Evolutionary conservation across 2,888 invertebrate genomes (phyloP).

Genomic region (Pyrrhopygopsis socrates): DNA sequence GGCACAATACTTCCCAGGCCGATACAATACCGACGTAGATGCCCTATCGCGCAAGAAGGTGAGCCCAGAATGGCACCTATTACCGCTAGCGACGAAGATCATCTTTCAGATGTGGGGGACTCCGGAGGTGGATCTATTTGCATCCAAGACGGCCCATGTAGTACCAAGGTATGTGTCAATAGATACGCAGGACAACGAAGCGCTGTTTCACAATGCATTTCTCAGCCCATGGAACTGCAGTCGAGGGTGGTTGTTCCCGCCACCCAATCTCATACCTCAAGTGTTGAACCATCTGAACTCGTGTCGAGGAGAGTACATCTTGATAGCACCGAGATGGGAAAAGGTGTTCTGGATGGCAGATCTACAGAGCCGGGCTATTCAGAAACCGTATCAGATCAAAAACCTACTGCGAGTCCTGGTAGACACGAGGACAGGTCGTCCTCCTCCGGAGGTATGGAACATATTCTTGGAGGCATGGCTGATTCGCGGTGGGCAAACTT

Average conservation of each 20-base stretch:
- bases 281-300: slow-evolving; percentile 72
- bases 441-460: slow-evolving; percentile 67
- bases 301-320: slow-evolving; percentile 76
- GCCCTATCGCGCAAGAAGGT: slow-evolving; percentile 51
- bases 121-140: slow-evolving; percentile 75
- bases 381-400: slow-evolving; percentile 23
- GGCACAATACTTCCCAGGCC: slow-evolving; percentile 74
- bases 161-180: slow-evolving; percentile 56
- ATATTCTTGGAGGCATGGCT: slow-evolving; percentile 85
- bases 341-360: slow-evolving; percentile 81
- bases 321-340: slow-evolving; percentile 84
- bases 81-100: slow-evolving; percentile 1
- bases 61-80: slow-evolving; percentile 65
- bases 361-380: slow-evolving; percentile 58
- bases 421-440: slow-evolving; percentile 55
- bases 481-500: slow-evolving; percentile 81
- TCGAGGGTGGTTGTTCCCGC: slow-evolving; percentile 25
- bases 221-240: slow-evolving; percentile 26
- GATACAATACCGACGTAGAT: slow-evolving; percentile 74
- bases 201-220: slow-evolving; percentile 73
- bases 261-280: slow-evolving; percentile 12
- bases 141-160: slow-evolving; percentile 57
- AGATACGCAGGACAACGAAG: slow-evolving; percentile 48
- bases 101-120: slow-evolving; percentile 68
- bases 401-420: slow-evolving; percentile 45